Base-by-base conservation (phyloP, 92 coral and sea anemone genomes). In the Parazoanthus swiftii region DNA sequence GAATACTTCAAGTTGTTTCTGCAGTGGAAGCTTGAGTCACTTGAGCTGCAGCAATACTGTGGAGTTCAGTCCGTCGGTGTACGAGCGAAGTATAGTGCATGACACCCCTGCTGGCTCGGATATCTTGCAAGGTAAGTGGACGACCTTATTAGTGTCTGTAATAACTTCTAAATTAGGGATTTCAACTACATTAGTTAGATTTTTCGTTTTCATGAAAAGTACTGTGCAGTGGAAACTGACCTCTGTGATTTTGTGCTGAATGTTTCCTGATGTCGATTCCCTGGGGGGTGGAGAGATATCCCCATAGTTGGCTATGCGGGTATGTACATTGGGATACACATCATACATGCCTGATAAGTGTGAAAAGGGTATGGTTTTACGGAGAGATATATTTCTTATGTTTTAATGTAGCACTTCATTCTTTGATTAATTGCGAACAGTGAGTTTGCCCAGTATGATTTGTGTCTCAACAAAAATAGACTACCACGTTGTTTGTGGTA, bases 81-180 rank as follows among this genome's bases (percentile, higher is more conserved):
- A 91, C 86, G 81, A 59, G 6, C 85, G 90, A 33, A 88, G 74
- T 48, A 77, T 88, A 36, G 81, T 88, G 37, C 63, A 82, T 67
- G 63, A 88, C 23, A 88, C 91, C 1, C 93, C 91, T 6, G 18
- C 26, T 76, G 93, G 89, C 29, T 86, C 85, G 16, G 66, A 89
- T 25, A 59, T 91, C 50, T 81, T 91, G 44, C 93, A 91, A 91
- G 88, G 88, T 85, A 16, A 63, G 70, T 4, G 70, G 21, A 11
- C 20, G 18, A 2, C 21, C 23, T 58, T 3, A 0, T 58, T 58
- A 23, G 66, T 18, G 15, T 18, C 70, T 63, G 1, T 63, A 63
- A 63, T 21, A 20, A 20, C 0, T 1, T 23, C 70, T 14, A 63
- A 63, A 5, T 63, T 20, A 63, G 25, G 21, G 70, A 63, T 63